These are phyloP conservation scores for Atopsyche davidsoni DNA, from an alignment of 1,140 invertebrate genomes.

Conservation along the genomic window DNA sequence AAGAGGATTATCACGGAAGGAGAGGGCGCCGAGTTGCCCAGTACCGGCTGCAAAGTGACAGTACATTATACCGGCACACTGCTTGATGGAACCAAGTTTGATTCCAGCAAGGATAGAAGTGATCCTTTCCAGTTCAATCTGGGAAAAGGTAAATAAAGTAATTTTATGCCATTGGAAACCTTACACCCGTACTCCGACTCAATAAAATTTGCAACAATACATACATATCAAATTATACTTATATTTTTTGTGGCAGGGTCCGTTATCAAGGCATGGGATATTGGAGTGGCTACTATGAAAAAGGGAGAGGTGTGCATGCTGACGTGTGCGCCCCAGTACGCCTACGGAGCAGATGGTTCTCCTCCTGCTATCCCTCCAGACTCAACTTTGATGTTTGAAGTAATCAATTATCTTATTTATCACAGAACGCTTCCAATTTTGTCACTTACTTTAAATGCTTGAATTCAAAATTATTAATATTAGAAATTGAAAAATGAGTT, in stretches of 20 bases:
- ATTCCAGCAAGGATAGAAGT: constrained; percentile 79
- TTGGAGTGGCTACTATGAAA: constrained; percentile 91
- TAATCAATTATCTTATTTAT: constrained; percentile 40
- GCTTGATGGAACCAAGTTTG: constrained; percentile 85
- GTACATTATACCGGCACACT: constrained; percentile 95
- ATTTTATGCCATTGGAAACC: too few relatives aligned
- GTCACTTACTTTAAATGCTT: too few relatives aligned
- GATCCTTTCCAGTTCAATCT: constrained; percentile 81
- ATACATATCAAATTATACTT: too few relatives aligned
- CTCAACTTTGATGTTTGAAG: constrained; percentile 87
- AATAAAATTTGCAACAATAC: too few relatives aligned
- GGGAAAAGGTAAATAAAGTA: constrained; percentile 67
- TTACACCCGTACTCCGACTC: too few relatives aligned
- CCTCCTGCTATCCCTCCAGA: constrained; percentile 88
- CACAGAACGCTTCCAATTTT: too few relatives aligned
- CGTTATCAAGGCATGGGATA: constrained; percentile 95
- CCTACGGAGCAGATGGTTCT: constrained; percentile 79
- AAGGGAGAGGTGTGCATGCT: constrained; percentile 79
- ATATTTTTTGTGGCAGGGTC: constrained; percentile 38
- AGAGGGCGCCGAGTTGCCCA: constrained; percentile 55
- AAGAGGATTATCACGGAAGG: constrained; percentile 82
- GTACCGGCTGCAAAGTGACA: constrained; percentile 61
- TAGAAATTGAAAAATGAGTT: too few relatives aligned
- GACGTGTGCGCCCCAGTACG: constrained; percentile 86
- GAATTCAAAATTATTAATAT: too few relatives aligned